Conservation (phyloP, 2,797 vertebrate genomes). For the Hirundo rustica region DNA sequence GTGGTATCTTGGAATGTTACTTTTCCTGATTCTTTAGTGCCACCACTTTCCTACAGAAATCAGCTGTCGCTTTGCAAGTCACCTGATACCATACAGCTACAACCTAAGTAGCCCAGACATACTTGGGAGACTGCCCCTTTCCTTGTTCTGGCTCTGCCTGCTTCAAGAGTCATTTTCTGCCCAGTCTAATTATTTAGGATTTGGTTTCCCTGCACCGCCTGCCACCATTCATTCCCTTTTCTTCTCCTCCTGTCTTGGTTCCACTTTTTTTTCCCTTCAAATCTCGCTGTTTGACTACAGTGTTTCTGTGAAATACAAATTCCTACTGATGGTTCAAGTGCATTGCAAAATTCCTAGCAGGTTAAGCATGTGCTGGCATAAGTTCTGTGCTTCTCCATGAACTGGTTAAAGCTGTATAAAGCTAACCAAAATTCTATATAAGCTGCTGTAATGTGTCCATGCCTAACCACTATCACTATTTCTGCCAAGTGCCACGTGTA, state of each 20-base stretch:
- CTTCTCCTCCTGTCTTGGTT: neutral
- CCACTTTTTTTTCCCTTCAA: neutral
- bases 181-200: neutral
- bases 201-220: neutral
- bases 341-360: neutral
- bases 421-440: fast-evolving
- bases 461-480: neutral
- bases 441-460: neutral
- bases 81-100: neutral
- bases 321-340: neutral
- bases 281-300: neutral
- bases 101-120: neutral
- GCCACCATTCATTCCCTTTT: neutral
- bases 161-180: neutral
- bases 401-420: neutral
- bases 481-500: neutral
- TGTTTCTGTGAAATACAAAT: neutral
- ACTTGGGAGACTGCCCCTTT: neutral
- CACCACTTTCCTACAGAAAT: neutral
- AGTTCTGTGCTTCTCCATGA: neutral
- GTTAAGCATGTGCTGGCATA: neutral
- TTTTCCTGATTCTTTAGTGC: neutral
- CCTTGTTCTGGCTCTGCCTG: neutral
- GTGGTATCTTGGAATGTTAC: neutral
- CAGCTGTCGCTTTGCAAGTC: neutral